These are phyloP conservation scores for Dolichotis patagonum DNA, from an alignment of 2,113 vertebrate genomes.

Conservation along the genomic window DNA sequence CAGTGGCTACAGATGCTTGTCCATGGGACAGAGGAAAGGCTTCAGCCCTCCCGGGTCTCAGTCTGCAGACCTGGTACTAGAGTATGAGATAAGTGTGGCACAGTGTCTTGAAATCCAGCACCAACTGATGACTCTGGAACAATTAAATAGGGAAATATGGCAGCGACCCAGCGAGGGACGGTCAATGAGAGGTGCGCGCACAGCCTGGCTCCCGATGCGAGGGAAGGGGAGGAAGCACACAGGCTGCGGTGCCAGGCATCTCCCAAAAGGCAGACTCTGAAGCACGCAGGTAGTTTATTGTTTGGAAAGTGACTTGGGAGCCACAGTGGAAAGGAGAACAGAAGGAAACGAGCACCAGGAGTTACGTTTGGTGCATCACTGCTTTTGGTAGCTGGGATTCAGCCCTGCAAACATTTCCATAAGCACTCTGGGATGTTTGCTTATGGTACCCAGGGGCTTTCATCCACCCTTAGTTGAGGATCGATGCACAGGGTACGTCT, in stretches of 20 bases:
- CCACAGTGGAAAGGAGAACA: neutral
- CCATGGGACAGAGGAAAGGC: accelerated
- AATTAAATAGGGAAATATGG: neutral
- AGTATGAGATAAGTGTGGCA: neutral
- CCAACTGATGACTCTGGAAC: neutral
- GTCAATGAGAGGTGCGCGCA: accelerated
- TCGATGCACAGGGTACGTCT: neutral
- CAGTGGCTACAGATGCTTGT: no score
- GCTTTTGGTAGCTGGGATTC: neutral
- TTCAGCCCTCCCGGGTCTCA: neutral
- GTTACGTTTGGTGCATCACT: neutral
- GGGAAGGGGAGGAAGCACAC: neutral
- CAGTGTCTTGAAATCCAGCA: neutral
- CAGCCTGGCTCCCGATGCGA: neutral
- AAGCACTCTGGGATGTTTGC: neutral
- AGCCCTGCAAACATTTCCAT: neutral
- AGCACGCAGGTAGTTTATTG: neutral
- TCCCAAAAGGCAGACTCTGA: neutral
- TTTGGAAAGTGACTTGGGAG: neutral
- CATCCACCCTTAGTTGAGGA: neutral
- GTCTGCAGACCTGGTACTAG: neutral
- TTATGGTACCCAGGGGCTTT: neutral
- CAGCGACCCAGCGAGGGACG: neutral
- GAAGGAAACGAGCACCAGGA: neutral
- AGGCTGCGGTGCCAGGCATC: accelerated